Base-by-base conservation (phyloP, 2,113 vertebrate genomes). In the Carlito syrichta region DNA sequence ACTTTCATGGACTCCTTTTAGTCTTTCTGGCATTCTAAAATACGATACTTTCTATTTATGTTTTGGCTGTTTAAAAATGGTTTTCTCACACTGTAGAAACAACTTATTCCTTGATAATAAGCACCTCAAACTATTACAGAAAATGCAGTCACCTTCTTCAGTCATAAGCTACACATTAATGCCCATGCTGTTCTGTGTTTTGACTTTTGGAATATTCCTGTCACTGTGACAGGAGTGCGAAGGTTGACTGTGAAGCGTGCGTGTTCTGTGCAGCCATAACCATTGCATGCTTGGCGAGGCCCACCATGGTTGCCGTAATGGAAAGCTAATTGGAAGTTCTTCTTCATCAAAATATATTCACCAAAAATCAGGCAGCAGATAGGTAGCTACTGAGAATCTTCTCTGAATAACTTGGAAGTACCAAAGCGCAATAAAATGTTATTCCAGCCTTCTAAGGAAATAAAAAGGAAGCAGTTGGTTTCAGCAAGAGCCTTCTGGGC, bases 241-340 rank as follows among this genome's bases (percentile, higher is more conserved):
- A 62, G 5, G 56, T 17, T 40, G 32, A 20, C 23, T 3, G 50
- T 56, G 12, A 48, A 52, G 38, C 82, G 4, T 1, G 63, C 52
- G 20, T 25, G 7, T 23, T n/a, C 54, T 30, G 14, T 66, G 43
- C 22, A 23, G 60, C 48, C 38, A 8, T 66, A 23, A 11, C 35
- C 48, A 35, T 10, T 45, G 52, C 50, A 0, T 43, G 35, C 30
- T n/a, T 50, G 74, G 40, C 52, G 48, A 40, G 8, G 32, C 23
- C 4, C 10, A 19, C 69, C 6, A 16, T 4, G 5, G 16, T 20
- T 45, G 0, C 12, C n/a, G 3, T 40, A 12, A 2, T 27, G 40
- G 52, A 27, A 56, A 58, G 32, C 14, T 38, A n/a, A 35, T 11
- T 19, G 23, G 8, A 23, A 17, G 2, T 10, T 30, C 25, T 40